These are phyloP conservation scores for Yponomeuta sedellus DNA, from an alignment of 2,888 invertebrate genomes.

Conservation along the genomic window DNA sequence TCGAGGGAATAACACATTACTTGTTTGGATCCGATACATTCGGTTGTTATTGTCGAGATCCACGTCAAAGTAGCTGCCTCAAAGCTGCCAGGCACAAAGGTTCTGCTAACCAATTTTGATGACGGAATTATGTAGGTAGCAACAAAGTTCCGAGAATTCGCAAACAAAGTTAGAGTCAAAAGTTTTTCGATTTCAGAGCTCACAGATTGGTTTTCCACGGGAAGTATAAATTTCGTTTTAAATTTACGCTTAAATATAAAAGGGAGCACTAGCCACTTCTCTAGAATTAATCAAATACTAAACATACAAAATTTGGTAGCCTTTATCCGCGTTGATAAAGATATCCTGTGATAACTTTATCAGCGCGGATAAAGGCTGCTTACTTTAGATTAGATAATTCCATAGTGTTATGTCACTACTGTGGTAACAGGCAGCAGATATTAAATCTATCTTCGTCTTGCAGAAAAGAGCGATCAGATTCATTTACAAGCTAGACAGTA, in stretches of 20 bases:
- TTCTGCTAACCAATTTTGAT: not conserved
- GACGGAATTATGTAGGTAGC: slow-evolving; percentile 1
- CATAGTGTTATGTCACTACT: too few species aligned
- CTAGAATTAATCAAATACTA: not conserved
- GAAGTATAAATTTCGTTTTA: not conserved
- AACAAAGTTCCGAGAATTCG: not conserved
- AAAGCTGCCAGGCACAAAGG: not conserved
- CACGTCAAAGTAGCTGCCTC: too few species aligned
- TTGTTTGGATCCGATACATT: not conserved
- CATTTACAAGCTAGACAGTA: too few species aligned
- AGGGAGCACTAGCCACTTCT: not conserved
- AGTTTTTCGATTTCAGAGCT: slow-evolving; percentile 3
- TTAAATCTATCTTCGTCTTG: too few species aligned
- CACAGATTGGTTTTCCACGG: not conserved
- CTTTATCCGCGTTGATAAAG: too few species aligned
- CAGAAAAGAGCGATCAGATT: too few species aligned
- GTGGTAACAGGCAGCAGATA: too few species aligned
- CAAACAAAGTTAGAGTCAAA: not conserved
- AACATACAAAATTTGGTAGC: too few species aligned
- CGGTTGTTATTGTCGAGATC: not conserved
- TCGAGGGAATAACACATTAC: slow-evolving; percentile 13
- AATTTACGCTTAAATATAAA: not conserved
- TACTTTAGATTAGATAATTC: too few species aligned
- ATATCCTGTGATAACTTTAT: too few species aligned
- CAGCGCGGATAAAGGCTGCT: too few species aligned